Conservation (phyloP, 2,888 invertebrate species). For the Halocaridina rubra region DNA sequence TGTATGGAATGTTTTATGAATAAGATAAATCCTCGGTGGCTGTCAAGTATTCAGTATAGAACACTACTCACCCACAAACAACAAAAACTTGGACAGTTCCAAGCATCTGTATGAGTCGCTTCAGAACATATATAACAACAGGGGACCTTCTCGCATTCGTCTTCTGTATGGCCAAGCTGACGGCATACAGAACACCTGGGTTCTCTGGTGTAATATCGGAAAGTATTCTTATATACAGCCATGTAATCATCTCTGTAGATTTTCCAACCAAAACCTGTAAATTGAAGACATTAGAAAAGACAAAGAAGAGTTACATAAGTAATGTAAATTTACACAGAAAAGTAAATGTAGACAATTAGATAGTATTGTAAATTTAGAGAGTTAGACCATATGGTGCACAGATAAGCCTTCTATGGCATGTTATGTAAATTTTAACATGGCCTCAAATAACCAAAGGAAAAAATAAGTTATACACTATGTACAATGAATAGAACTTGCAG, state of each 20-base stretch:
- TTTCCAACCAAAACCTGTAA: not conserved
- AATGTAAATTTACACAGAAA: not conserved
- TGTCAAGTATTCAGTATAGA: no score
- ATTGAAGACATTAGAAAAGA: not conserved
- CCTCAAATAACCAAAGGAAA: no score
- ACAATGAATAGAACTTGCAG: not conserved
- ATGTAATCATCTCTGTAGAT: slow-evolving; percentile 8
- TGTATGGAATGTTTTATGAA: no score
- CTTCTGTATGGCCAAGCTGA: not conserved
- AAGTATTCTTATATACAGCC: not conserved
- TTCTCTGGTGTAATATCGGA: not conserved
- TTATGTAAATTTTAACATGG: no score
- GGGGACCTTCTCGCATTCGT: not conserved
- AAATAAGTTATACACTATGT: not conserved
- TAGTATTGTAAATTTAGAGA: not conserved
- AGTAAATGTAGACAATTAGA: not conserved
- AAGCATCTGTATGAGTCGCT: not conserved
- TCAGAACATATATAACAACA: slow-evolving; percentile 20
- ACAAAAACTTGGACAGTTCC: slow-evolving; percentile 9
- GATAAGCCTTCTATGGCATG: no score
- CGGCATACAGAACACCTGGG: not conserved
- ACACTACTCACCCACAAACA: slow-evolving; percentile 35
- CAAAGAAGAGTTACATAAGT: not conserved
- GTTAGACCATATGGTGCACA: no score
- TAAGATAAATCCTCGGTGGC: no score